These are phyloP conservation scores for Ammodytes marinus DNA, from an alignment of 2,113 vertebrate genomes.

Conservation along the genomic window DNA sequence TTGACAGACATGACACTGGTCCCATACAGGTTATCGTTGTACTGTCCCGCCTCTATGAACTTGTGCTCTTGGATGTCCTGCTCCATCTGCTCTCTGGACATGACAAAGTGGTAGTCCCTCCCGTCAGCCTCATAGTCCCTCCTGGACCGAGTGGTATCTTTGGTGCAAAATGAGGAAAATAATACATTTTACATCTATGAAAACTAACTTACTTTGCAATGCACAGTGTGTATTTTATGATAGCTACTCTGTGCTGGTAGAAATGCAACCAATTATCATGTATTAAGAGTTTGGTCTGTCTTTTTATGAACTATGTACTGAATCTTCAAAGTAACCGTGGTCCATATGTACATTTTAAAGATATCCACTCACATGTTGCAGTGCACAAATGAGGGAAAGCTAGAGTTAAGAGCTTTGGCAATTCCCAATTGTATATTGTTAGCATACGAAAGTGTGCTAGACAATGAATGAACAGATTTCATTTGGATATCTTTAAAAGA, in stretches of 20 bases:
- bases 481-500: constrained; percentile 16
- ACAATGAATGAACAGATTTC: constrained; percentile 5
- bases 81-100: constrained; percentile 98
- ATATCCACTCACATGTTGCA: not conserved
- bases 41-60: constrained; percentile 98
- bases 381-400: not conserved
- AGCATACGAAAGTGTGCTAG: not conserved
- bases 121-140: constrained; percentile 97
- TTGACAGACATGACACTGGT: constrained; percentile 97
- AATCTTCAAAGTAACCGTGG: not conserved
- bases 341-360: not conserved
- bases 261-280: not conserved
- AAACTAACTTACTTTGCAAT: too few relatives aligned
- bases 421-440: not conserved
- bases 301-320: not conserved
- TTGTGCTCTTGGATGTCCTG: constrained; percentile 99
- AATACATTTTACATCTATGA: not conserved
- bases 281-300: not conserved
- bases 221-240: too few relatives aligned
- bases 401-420: not conserved
- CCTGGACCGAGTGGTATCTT: constrained; percentile 95
- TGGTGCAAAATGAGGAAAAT: constrained; percentile 9
- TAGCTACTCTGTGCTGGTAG: not conserved
- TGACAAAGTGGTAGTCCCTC: constrained; percentile 97
- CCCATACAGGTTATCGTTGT: constrained; percentile 98